These are phyloP conservation scores for Urocitellus parryii DNA, from an alignment of 2,113 vertebrate genomes.

Conservation along the genomic window DNA sequence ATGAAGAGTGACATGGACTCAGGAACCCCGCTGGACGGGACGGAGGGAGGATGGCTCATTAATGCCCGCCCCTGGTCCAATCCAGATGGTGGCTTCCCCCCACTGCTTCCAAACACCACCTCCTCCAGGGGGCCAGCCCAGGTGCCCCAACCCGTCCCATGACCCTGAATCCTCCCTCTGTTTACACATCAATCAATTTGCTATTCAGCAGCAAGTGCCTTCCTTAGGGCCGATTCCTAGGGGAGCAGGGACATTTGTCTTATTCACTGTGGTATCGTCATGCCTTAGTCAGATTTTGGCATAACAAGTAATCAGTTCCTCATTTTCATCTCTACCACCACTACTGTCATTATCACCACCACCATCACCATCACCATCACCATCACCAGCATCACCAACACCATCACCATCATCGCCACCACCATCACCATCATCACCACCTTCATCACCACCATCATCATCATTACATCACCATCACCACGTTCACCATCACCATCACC, in stretches of 20 bases:
- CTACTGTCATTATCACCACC: fast-evolving
- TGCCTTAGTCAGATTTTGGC: background rate
- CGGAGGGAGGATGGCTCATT: fast-evolving
- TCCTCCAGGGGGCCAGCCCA: background rate
- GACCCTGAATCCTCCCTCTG: background rate
- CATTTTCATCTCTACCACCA: fast-evolving
- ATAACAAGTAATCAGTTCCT: background rate
- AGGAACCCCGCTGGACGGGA: background rate
- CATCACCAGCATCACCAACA: fast-evolving
- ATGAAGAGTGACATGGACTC: fast-evolving
- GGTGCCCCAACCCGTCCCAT: fast-evolving
- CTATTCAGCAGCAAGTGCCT: too few relatives aligned
- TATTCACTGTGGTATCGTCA: background rate
- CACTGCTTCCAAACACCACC: background rate
- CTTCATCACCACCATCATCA: fast-evolving
- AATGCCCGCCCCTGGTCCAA: too few relatives aligned
- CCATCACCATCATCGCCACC: fast-evolving
- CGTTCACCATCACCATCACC: fast-evolving
- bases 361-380: fast-evolving
- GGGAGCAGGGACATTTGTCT: background rate
- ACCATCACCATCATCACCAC: fast-evolving
- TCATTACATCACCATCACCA: too few relatives aligned
- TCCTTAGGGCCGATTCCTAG: background rate
- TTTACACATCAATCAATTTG: background rate
- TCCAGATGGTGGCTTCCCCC: background rate